Conservation (phyloP, 1,140 invertebrate genomes). For the Triops longicaudatus region DNA sequence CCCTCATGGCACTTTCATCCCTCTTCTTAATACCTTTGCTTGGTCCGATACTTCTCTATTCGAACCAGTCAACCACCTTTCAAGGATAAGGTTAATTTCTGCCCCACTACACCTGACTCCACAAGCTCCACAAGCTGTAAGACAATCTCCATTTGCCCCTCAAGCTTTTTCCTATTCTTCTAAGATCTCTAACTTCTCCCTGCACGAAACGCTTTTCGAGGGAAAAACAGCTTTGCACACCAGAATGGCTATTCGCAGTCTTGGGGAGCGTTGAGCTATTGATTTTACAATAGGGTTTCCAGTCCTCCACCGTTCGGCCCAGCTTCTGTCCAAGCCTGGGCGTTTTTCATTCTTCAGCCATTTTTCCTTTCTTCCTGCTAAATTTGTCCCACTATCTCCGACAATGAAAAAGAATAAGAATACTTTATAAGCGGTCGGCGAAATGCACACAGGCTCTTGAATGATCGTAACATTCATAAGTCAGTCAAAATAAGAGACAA, state of each 20-base stretch:
- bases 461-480: not conserved
- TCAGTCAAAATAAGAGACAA: not conserved
- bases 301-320: not conserved
- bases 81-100: not conserved
- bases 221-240: not conserved
- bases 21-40: not conserved
- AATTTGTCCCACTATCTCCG: not conserved
- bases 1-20: not conserved
- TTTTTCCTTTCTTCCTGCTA: not conserved
- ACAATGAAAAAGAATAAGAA: not conserved
- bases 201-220: too few relatives aligned
- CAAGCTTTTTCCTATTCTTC: not conserved
- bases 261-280: not conserved
- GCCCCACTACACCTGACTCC: too few relatives aligned
- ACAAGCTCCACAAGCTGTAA: not conserved
- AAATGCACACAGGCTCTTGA: not conserved
- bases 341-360: not conserved
- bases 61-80: not conserved
- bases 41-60: too few relatives aligned
- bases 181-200: not conserved
- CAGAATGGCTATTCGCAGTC: not conserved
- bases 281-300: slow-evolving; percentile 8
- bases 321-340: not conserved
- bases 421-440: not conserved
- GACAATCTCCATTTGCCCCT: not conserved